Percentiles rank a stretch among this genome's conserved stretches.
Evolutionary conservation across 2,113 vertebrate genomes (phyloP).

Genomic region (Atlantisia rogersi): DNA sequence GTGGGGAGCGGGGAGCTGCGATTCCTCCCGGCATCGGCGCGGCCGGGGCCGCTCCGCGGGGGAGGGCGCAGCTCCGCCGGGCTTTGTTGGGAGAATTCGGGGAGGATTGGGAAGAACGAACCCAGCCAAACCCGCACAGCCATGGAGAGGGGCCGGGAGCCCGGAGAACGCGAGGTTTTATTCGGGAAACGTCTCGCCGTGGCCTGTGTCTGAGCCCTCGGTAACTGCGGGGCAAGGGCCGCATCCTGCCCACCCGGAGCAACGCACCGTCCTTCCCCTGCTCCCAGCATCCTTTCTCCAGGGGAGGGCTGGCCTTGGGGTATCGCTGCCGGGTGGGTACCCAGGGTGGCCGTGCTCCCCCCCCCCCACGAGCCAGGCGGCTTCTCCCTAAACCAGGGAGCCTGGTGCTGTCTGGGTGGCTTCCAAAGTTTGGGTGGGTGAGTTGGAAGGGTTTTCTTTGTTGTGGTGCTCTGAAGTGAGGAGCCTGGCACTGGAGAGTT

Average conservation of each 20-base stretch:
- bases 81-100: constrained; percentile 47
- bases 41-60: background rate
- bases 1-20: background rate
- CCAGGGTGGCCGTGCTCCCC: background rate
- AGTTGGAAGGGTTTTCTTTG: constrained; percentile 5
- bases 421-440: constrained; percentile 21
- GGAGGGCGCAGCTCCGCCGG: background rate
- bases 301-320: background rate
- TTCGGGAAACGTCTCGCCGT: background rate
- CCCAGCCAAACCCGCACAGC: too few species aligned
- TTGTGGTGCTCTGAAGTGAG: background rate
- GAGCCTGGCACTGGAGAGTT: background rate
- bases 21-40: background rate
- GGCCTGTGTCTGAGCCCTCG: background rate
- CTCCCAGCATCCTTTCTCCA: background rate
- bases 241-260: background rate
- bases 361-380: background rate
- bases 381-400: background rate
- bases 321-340: background rate
- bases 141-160: background rate
- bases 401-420: background rate
- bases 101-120: background rate
- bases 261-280: background rate
- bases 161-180: background rate
- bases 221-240: background rate